phyloP scores from a whole-genome alignment of 2,797 vertebrate species.

The Harpagifer antarcticus region DNA sequence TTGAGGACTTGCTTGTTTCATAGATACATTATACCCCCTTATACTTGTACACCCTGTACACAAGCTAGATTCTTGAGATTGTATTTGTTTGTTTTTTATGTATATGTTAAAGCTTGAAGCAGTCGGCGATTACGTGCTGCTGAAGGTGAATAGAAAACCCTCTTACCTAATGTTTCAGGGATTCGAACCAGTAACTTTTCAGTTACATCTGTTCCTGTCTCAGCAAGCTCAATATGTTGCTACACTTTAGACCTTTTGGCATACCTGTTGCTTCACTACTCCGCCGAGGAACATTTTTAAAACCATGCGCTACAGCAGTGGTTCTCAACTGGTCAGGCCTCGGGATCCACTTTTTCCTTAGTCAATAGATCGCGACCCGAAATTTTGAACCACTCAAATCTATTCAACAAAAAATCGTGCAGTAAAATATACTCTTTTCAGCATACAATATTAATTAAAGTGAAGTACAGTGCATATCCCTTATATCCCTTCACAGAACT shows the following conservation, averaged over 20 bases:
- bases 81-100: neutral
- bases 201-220: neutral
- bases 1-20: neutral
- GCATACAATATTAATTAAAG: too few relatives aligned
- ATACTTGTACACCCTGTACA: neutral
- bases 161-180: neutral
- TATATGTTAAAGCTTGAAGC: neutral
- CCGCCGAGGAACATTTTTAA: conserved; percentile 3
- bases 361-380: too few relatives aligned
- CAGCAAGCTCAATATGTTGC: neutral
- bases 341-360: too few relatives aligned
- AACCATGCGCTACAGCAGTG: too few relatives aligned
- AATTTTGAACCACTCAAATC: too few relatives aligned
- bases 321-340: too few relatives aligned
- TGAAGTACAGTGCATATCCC: too few relatives aligned
- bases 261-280: conserved; percentile 18
- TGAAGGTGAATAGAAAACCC: neutral
- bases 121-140: neutral
- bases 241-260: neutral
- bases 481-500: too few relatives aligned
- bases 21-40: neutral
- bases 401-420: too few relatives aligned
- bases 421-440: too few relatives aligned
- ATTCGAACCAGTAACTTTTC: conserved; percentile 1
- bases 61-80: too few relatives aligned